Evolutionary conservation across 1,140 invertebrate species (phyloP).

Genomic region (Lethrus apterus): DNA sequence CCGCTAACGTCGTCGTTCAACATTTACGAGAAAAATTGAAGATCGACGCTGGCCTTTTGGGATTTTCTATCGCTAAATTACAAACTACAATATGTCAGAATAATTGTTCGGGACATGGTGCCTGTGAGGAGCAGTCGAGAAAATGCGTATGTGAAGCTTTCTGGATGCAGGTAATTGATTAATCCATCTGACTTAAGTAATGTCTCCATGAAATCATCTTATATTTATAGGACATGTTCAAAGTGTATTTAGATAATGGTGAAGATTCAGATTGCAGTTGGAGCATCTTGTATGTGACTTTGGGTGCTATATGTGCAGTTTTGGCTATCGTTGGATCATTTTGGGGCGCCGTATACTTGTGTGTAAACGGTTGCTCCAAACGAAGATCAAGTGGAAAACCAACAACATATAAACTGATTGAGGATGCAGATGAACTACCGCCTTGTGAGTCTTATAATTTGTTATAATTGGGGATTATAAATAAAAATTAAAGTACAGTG

Average conservation of each 20-base stretch:
- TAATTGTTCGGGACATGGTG: constrained; percentile 86
- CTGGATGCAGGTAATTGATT: constrained; percentile 74
- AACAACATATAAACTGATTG: constrained; percentile 55
- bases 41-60: constrained; percentile 64
- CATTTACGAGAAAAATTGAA: constrained; percentile 57
- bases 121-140: constrained; percentile 75
- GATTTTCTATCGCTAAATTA: constrained; percentile 64
- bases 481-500: not conserved
- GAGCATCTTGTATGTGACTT: constrained; percentile 81
- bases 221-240: constrained; percentile 42
- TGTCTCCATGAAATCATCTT: not conserved
- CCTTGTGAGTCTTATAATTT: constrained; percentile 40
- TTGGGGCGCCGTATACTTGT: constrained; percentile 65
- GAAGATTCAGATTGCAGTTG: constrained; percentile 77
- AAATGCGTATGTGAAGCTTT: constrained; percentile 88
- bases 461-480: too few species aligned
- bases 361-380: constrained; percentile 50
- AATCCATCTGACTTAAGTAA: constrained; percentile 1
- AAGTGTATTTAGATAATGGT: constrained; percentile 49
- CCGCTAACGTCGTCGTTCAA: constrained; percentile 35
- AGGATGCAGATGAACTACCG: constrained; percentile 49
- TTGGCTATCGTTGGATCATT: constrained; percentile 55
- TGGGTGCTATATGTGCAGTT: constrained; percentile 59
- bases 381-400: constrained; percentile 41
- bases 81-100: constrained; percentile 85